Base-by-base conservation (phyloP, 1,140 invertebrate genomes). In the Zaprionus camerounensis region DNA sequence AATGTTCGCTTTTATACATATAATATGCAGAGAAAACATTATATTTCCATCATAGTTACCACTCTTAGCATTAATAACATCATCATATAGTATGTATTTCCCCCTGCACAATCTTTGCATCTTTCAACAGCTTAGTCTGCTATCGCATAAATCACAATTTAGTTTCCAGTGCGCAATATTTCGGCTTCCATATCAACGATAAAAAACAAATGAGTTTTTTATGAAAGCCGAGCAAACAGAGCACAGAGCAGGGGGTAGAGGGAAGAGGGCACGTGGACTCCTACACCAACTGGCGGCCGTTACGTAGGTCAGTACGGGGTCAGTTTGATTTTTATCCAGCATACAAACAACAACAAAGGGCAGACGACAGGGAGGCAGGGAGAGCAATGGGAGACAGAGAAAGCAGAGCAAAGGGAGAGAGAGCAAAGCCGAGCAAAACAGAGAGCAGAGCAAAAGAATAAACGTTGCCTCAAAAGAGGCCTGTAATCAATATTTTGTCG, bases 401-500 rank as follows among this genome's bases (percentile, higher is more conserved):
- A 46, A 28, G 28, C 11, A 62, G 13, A 61, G 49, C 22, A 24
- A 36, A 63, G 17, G 24, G 31, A 78, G 66, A 46, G 44, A 78
- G 66, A 51, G 44, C 46, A 68, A 51, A 26, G 44, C 28, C 61
- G 38, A 59, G 15, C 9, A 11, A 15, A 44, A 49, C 11, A 28
- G 20, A 59, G 58, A 59, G 58, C 22, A 15, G 44, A 62, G 44
- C 59, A 49, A 28, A 34, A 44, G 67, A 62, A 75, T 15, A 57
- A 57, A 20, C 22, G 38, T 58, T 64, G 36, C 53, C 66, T 63
- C 66, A 70, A 70, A 74, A 69, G 65, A 49, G 55, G 55, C 69
- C 76, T 90, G 85, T 90, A 90, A 90, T 90, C 86, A 90, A 90
- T 90, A 90, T 90, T 90, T 90, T 85, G 79, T 79, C 85, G 71